Base-by-base conservation (phyloP, 2,113 vertebrate genomes). In the cattle (Bos taurus) region DNA sequence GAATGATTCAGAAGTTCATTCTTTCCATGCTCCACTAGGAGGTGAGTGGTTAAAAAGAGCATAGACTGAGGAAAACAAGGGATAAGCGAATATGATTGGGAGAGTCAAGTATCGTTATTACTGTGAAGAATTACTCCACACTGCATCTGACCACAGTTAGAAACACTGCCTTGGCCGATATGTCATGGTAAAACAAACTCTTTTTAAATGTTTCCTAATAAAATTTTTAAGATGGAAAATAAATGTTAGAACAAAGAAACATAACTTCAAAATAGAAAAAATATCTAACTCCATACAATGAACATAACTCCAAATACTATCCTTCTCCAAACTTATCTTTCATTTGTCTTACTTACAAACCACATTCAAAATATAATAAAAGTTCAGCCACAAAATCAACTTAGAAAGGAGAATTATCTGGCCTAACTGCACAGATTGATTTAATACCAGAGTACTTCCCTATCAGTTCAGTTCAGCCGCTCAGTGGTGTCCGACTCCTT, bases 371-470 rank as follows among this genome's bases (percentile, higher is more conserved):
- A 80, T 52, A 46, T 36, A 94, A 91, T 81, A 57, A 78, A 96
- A 88, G 46, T 89, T 93, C 89, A 94, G 78, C 23, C 67, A 94
- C n/a, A 93, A 86, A 91, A 93, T 96, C 82, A 93, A 60, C 86
- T 96, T 83, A 89, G 67, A 84, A 94, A 91, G 81, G 62, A 95
- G 78, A 91, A 93, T 93, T 95, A 60, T 71, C 62, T 97, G 78
- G 21, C 50, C 43, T 80, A 87, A 93, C 93, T 83, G 43, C 43
- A 78, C 25, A 88, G 30, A 97, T 57, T 94, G 54, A 98, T 93
- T 97, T 96, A 96, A 90, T 28, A 91, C 59, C 48, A 88, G 88
- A 88, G 60, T 46, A 86, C 67, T 97, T 93, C 90, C 50, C 43
- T 89, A 26, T 59, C 57, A 59, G 5, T 26, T 59, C 59, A 33